phyloP scores from a whole-genome alignment of 2,888 invertebrate species.

The Macrophya annulata region DNA sequence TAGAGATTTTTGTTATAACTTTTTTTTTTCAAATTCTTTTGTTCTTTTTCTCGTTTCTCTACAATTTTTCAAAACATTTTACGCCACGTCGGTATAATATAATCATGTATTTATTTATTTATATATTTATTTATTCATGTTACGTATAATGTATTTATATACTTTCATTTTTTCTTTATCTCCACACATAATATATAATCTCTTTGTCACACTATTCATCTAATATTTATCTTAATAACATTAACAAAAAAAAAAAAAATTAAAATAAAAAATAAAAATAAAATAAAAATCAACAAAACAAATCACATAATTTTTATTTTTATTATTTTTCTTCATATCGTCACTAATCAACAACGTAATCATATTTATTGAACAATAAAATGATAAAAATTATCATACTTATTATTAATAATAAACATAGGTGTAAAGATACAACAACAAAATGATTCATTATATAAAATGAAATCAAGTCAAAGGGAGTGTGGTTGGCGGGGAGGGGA shows the following conservation, averaged over 20 bases:
- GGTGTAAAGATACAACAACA: constrained; percentile 36
- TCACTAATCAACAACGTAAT: constrained; percentile 69
- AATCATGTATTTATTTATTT: constrained; percentile 55
- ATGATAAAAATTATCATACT: constrained; percentile 64
- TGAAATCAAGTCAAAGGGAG: constrained; percentile 76
- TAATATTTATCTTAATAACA: constrained; percentile 34
- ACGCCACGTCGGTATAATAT: constrained; percentile 24
- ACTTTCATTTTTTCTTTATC: constrained; percentile 50
- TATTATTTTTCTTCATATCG: constrained; percentile 69
- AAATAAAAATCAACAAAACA: not conserved
- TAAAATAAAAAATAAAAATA: not conserved
- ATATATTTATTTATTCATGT: constrained; percentile 59
- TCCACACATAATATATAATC: constrained; percentile 69
- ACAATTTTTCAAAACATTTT: not conserved
- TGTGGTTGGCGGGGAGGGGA: too few species aligned
- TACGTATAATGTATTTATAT: constrained; percentile 50
- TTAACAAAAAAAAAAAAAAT: constrained; percentile 26
- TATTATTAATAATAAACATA: constrained; percentile 65
- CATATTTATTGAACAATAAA: constrained; percentile 63
- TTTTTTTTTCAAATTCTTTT: constrained; percentile 64
- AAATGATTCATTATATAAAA: constrained; percentile 72
- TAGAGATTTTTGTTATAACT: constrained; percentile 42
- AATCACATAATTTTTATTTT: constrained; percentile 63
- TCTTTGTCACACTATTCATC: constrained; percentile 66
- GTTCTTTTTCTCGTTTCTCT: constrained; percentile 60